A percentile compares a stretch with the other conserved stretches of the same genome.
These are phyloP conservation scores for Temnothorax nylanderi DNA, from an alignment of 1,140 invertebrate species.

Conservation along the genomic window DNA sequence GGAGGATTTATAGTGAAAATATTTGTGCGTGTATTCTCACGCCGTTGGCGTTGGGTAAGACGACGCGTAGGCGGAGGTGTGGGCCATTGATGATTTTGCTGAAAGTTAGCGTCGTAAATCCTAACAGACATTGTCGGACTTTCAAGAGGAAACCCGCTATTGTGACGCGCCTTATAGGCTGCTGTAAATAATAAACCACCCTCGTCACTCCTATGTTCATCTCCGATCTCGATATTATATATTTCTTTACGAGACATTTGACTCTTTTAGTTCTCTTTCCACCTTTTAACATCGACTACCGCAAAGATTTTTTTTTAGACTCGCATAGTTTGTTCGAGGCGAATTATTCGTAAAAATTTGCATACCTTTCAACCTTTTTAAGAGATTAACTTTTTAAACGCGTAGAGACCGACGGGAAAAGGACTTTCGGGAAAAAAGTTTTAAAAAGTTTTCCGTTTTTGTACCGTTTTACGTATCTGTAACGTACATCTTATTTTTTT, in stretches of 20 bases:
- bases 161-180: slow-evolving; percentile 82
- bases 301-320: not conserved
- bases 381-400: not conserved
- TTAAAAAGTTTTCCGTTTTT: slow-evolving; percentile 13
- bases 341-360: not conserved
- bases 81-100: slow-evolving; percentile 84
- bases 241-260: slow-evolving; percentile 40
- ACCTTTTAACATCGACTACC: not conserved
- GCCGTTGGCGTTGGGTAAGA: slow-evolving; percentile 69
- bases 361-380: not conserved
- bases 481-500: not conserved
- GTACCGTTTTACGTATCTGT: not conserved
- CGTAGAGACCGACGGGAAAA: not conserved
- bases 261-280: not conserved
- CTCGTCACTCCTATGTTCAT: slow-evolving; percentile 52
- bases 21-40: slow-evolving; percentile 78
- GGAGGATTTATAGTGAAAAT: slow-evolving; percentile 80
- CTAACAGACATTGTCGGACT: slow-evolving; percentile 81
- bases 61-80: slow-evolving; percentile 68
- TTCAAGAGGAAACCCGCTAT: slow-evolving; percentile 85
- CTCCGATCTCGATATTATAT: slow-evolving; percentile 26
- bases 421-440: not conserved
- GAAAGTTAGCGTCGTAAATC: slow-evolving; percentile 85
- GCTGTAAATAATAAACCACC: slow-evolving; percentile 80
- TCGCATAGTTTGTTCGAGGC: not conserved